A percentile compares a stretch with the other conserved stretches of the same genome.
These are phyloP conservation scores for Limonius californicus DNA, from an alignment of 1,140 invertebrate species.

Conservation along the genomic window DNA sequence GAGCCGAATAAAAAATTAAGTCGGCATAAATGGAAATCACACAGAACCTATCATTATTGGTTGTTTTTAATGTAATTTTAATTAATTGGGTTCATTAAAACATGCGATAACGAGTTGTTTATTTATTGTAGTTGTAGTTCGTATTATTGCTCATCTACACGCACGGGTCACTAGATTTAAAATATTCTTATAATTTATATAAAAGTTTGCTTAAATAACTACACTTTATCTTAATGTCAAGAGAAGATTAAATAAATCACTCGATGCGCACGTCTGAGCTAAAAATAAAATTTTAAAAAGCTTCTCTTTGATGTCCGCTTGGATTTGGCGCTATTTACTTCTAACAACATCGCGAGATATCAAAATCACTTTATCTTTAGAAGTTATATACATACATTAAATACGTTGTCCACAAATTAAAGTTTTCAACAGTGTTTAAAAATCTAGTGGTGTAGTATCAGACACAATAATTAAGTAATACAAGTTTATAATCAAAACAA, in stretches of 20 bases:
- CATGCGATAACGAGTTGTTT: background rate
- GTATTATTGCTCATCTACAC: background rate
- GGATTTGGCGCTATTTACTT: too few species aligned
- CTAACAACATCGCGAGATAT: too few species aligned
- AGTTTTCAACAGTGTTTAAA: too few species aligned
- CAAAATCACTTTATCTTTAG: too few species aligned
- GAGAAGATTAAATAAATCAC: constrained; percentile 3
- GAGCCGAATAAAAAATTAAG: background rate
- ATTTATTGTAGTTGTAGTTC: background rate
- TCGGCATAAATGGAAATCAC: background rate
- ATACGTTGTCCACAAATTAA: too few species aligned
- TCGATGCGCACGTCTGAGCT: too few species aligned
- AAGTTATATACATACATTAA: too few species aligned
- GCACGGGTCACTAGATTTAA: background rate
- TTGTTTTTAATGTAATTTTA: background rate
- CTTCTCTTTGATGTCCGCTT: too few species aligned
- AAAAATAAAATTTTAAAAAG: too few species aligned
- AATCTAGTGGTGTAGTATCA: too few species aligned
- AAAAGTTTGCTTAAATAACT: background rate
- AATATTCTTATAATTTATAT: background rate
- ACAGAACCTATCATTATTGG: background rate
- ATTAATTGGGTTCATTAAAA: constrained; percentile 10
- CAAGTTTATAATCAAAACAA: too few species aligned
- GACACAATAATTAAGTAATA: too few species aligned
- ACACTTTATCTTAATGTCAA: background rate